These are phyloP conservation scores for Euleptes europaea DNA, from an alignment of 2,113 vertebrate genomes.

Conservation along the genomic window DNA sequence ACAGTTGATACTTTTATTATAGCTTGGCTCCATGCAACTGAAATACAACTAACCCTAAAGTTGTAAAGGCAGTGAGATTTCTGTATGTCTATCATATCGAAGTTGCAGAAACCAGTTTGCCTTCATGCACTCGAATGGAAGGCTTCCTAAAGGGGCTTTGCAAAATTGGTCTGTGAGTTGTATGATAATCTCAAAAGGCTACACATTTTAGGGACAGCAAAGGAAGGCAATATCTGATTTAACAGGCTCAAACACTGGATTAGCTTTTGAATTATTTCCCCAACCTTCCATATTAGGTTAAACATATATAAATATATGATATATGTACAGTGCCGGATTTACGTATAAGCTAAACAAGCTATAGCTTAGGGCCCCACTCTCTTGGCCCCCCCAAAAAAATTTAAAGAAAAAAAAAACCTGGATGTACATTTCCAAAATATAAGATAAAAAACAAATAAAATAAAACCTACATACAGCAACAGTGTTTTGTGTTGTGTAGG, in stretches of 20 bases:
- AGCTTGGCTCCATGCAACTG: background rate
- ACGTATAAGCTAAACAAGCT: no score
- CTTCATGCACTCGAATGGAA: background rate
- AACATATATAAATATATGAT: background rate
- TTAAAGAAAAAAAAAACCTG: no score
- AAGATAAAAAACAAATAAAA: no score
- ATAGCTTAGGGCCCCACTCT: no score
- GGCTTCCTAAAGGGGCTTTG: background rate
- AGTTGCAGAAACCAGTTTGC: background rate
- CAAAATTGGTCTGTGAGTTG: background rate
- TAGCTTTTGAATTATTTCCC: background rate
- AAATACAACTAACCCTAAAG: background rate
- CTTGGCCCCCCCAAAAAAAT: no score
- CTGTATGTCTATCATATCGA: background rate
- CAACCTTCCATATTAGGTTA: no score
- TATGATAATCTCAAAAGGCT: background rate
- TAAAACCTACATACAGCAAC: no score
- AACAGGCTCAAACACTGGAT: background rate
- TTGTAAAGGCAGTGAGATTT: background rate
- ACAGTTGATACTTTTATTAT: background rate
- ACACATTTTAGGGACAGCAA: background rate
- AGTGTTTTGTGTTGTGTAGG: no score
- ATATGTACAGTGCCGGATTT: no score
- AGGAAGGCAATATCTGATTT: background rate
- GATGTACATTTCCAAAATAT: no score